Conservation (phyloP, 2,113 vertebrate genomes). For the Pavo muticus region DNA sequence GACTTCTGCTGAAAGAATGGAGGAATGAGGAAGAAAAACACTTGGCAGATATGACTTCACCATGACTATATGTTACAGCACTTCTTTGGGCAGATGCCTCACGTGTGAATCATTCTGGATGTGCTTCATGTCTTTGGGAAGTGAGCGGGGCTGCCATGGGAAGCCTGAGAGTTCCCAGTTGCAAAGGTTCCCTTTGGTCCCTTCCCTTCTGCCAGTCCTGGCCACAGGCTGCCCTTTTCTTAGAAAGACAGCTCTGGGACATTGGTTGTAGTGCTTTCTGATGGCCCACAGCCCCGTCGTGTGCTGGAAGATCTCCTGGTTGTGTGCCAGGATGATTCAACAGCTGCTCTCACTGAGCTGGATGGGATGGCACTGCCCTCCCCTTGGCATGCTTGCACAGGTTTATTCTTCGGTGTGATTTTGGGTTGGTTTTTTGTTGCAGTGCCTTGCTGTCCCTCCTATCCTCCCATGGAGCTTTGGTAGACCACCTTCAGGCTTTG, state of each 20-base stretch:
- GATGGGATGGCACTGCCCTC: rapidly evolving
- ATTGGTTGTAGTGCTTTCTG: neutral
- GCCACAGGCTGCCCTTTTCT: neutral
- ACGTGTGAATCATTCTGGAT: neutral
- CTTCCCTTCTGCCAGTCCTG: neutral
- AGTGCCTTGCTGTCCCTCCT: too few species aligned
- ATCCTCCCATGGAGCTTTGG: neutral
- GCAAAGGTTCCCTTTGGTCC: neutral
- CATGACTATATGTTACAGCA: neutral
- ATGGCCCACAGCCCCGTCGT: neutral
- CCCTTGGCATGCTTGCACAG: rapidly evolving
- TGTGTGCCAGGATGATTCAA: neutral
- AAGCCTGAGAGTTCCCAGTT: neutral
- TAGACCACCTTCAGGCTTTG: neutral
- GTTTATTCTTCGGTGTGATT: neutral
- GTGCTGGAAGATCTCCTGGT: neutral
- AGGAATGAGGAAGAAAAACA: neutral
- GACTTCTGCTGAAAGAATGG: neutral
- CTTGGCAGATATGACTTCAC: neutral
- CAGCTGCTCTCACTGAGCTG: neutral
- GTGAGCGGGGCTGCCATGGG: neutral
- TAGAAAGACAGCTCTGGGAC: neutral
- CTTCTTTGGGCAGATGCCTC: neutral
- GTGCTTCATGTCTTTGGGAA: neutral
- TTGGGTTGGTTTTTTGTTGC: too few species aligned